Conservation (phyloP, 2,888 invertebrate genomes). For the Caenorhabditis panamensis region DNA sequence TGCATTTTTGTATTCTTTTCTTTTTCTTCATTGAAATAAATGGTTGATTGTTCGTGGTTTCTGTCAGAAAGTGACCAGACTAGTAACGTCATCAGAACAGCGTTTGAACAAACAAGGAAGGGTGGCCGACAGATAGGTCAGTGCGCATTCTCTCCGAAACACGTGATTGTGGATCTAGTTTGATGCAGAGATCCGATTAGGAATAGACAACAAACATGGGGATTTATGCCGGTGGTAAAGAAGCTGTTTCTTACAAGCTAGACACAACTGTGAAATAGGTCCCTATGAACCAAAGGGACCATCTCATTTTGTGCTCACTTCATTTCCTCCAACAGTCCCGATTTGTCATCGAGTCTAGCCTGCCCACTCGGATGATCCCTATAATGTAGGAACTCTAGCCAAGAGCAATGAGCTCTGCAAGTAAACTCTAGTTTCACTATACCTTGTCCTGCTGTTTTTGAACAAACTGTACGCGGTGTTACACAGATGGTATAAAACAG, state of each 20-base stretch:
- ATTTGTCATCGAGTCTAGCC: too few relatives aligned
- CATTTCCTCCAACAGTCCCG: too few relatives aligned
- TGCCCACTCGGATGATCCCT: neutral
- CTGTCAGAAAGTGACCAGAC: neutral
- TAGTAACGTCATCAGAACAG: neutral
- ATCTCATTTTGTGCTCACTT: too few relatives aligned
- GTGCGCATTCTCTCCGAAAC: neutral
- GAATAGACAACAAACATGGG: neutral
- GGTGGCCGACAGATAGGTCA: neutral
- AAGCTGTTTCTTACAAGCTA: too few relatives aligned
- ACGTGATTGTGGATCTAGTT: slow-evolving; percentile 10
- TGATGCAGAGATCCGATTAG: neutral
- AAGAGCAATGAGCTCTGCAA: neutral
- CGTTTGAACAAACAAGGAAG: neutral
- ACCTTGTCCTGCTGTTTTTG: slow-evolving; percentile 24
- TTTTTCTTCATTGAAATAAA: neutral
- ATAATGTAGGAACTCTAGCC: slow-evolving; percentile 23
- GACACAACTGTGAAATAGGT: too few relatives aligned
- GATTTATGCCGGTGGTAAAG: too few relatives aligned
- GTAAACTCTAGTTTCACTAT: slow-evolving; percentile 16
- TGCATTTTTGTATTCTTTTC: neutral
- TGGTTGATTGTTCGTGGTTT: neutral
- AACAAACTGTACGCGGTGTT: slow-evolving; percentile 2
- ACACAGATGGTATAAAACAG: slow-evolving; percentile 17
- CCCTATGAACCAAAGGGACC: too few relatives aligned